Evolutionary conservation across 2,888 invertebrate genomes (phyloP).

Genomic region (Entomobrya multifasciata): DNA sequence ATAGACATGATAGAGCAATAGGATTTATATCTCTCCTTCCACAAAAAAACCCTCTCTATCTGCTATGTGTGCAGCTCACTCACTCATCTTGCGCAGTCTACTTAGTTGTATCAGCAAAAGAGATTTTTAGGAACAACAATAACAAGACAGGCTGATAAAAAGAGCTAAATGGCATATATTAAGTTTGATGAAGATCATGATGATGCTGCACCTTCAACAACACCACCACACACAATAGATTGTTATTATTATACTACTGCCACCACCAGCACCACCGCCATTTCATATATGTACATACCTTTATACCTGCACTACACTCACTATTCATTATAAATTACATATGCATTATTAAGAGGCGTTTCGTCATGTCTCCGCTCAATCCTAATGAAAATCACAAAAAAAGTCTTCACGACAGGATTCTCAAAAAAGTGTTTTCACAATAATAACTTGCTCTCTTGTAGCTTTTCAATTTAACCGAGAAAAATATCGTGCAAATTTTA

Average conservation of each 20-base stretch:
- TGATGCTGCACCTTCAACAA: constrained; percentile 70
- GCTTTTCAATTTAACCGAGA: constrained; percentile 71
- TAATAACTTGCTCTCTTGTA: constrained; percentile 55
- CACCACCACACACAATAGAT: constrained; percentile 53
- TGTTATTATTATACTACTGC: constrained; percentile 1
- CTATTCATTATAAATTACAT: constrained; percentile 69
- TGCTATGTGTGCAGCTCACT: constrained; percentile 16
- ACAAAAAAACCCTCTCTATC: not conserved
- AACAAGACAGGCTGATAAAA: constrained; percentile 63
- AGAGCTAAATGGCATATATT: constrained; percentile 63
- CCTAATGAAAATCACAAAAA: constrained; percentile 69
- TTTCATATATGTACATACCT: not conserved
- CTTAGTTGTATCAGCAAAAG: constrained; percentile 30
- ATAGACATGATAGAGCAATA: constrained; percentile 59
- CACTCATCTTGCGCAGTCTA: not conserved
- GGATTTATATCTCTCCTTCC: constrained; percentile 43
- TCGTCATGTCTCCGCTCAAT: constrained; percentile 57
- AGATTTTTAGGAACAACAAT: constrained; percentile 50
- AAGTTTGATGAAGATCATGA: constrained; percentile 65
- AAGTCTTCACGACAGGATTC: constrained; percentile 64
- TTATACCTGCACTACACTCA: not conserved
- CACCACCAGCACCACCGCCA: not conserved
- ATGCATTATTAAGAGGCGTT: constrained; percentile 73
- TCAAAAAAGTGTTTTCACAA: constrained; percentile 65
- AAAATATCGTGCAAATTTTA: constrained; percentile 73